These are phyloP conservation scores for Acromyrmex heyeri DNA, from an alignment of 1,140 invertebrate genomes.

Conservation along the genomic window DNA sequence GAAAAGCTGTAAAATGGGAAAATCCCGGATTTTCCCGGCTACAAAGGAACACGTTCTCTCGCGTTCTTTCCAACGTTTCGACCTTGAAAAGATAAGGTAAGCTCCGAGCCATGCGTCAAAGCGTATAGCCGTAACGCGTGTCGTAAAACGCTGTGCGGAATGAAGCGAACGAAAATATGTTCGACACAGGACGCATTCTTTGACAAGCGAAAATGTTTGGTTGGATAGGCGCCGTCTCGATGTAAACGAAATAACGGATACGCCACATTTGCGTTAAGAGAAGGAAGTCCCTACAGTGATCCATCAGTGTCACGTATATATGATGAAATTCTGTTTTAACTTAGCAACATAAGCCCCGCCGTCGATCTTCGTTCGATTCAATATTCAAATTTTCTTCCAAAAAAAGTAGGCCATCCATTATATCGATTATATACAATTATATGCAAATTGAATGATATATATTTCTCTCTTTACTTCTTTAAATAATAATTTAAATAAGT, in stretches of 20 bases:
- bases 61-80: background rate
- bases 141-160: constrained; percentile 19
- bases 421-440: background rate
- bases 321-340: constrained; percentile 18
- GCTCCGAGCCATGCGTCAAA: background rate
- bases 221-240: background rate
- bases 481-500: background rate
- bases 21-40: background rate
- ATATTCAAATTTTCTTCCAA: background rate
- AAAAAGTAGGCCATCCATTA: background rate
- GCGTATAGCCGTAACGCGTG: background rate
- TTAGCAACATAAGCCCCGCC: background rate
- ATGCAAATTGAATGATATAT: background rate
- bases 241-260: constrained; percentile 48
- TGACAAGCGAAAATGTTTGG: background rate
- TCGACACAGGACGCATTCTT: background rate
- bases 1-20: background rate
- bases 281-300: background rate
- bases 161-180: constrained; percentile 32
- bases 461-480: background rate
- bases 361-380: background rate
- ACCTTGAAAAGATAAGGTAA: constrained; percentile 31
- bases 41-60: background rate
- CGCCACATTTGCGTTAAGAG: background rate
- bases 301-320: constrained; percentile 10